Base-by-base conservation (phyloP, 2,797 vertebrate species). In the Calcarius lapponicus region DNA sequence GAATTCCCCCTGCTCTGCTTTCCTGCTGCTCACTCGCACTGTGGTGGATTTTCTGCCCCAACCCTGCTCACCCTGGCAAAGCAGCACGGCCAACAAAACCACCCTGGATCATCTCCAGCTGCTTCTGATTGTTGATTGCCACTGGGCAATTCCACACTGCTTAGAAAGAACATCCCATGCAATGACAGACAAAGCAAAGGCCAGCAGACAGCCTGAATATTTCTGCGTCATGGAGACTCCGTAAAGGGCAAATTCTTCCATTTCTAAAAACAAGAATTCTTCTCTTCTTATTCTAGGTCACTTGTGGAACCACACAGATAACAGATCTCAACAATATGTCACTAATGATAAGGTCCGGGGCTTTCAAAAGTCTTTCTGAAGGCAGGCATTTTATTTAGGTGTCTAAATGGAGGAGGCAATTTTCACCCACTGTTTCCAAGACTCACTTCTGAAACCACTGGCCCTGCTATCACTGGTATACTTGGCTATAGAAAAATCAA, bases 221-320 rank as follows among this genome's bases (percentile, higher is more conserved):
- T 93, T 95, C 47, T 91, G 69, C 1, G 15, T 85, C 64, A 78
- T 1, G n/a, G 65, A 92, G 50, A 80, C 72, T 92, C 69, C 62
- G 32, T 70, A 88, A 95, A 96, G 92, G 76, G 88, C 73, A 92
- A 93, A 28, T 69, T 91, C 73, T 94, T 71, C 94, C 88, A 88
- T 76, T 92, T 92, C 91, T 93, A 86, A 96, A 81, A 96, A 84
- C 66, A 79, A 96, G 89, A 96, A 96, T 88, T 96, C 66, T 91
- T 86, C 40, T 93, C 11, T 73, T 86, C 92, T 86, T 94, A 86
- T 94, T 96, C 76, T 96, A 88, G 91, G 95, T 92, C 95, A 92
- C 76, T 94, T 60, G 74, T 57, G 43, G 92, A 95, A 96, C 90
- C 64, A 19, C 73, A 29, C 18, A 95, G 94, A 93, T 93, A 94